Percentiles rank a stretch among this genome's conserved stretches.
phyloP scores from a whole-genome alignment of 1,140 invertebrate genomes.

The Caenorhabditis latens region DNA sequence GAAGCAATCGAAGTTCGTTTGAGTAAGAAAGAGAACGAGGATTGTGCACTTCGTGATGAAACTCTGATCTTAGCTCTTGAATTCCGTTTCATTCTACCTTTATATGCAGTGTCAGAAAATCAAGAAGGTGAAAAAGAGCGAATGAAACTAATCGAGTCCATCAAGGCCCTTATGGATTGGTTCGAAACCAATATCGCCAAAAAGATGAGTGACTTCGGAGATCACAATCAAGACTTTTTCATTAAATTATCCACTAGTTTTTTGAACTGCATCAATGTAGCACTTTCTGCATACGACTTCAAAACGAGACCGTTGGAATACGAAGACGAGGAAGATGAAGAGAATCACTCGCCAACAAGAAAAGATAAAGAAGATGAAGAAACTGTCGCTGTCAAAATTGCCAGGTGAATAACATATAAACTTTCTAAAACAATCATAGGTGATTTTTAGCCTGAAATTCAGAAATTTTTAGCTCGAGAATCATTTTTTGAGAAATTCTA shows the following conservation, averaged over 20 bases:
- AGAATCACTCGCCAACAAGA: not conserved
- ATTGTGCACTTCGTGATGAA: not conserved
- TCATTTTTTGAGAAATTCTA: no score
- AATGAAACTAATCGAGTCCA: not conserved
- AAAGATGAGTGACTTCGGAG: not conserved
- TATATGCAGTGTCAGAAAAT: not conserved
- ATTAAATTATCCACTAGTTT: not conserved
- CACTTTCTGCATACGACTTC: slow-evolving; percentile 2
- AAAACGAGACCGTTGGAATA: slow-evolving; percentile 19
- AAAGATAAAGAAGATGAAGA: not conserved
- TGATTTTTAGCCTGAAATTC: no score
- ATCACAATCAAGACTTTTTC: not conserved
- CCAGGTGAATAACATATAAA: not conserved
- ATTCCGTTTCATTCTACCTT: slow-evolving; percentile 1
- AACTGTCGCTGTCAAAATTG: not conserved
- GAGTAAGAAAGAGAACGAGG: not conserved
- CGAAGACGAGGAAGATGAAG: slow-evolving; percentile 16
- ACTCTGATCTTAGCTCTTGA: not conserved
- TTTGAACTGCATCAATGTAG: not conserved
- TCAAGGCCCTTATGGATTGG: not conserved
- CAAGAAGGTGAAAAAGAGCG: not conserved
- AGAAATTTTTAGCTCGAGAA: no score
- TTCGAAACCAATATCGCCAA: not conserved
- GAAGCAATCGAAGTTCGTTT: slow-evolving; percentile 2
- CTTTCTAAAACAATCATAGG: no score